These are phyloP conservation scores for Tupaia chinensis DNA, from an alignment of 2,113 vertebrate genomes.

Conservation along the genomic window DNA sequence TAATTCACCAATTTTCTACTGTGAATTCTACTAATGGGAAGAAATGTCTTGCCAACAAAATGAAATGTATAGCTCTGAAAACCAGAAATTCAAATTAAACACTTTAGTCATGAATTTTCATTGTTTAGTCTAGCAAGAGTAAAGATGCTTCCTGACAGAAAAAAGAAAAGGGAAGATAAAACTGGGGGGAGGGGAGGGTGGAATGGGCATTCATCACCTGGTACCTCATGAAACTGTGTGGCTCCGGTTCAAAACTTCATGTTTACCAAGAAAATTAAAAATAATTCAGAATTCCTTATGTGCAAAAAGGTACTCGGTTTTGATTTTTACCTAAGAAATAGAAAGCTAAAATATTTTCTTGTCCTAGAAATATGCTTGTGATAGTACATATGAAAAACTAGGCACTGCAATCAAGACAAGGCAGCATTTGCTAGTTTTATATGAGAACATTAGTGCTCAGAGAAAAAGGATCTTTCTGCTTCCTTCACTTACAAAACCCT, in stretches of 20 bases:
- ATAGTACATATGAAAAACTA: not conserved
- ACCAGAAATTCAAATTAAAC: not conserved
- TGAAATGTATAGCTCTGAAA: not conserved
- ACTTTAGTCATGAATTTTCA: not conserved
- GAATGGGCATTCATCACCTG: not conserved
- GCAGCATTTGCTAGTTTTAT: not conserved
- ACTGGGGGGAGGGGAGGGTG: too few relatives aligned
- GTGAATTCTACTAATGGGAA: not conserved
- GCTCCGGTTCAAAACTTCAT: not conserved
- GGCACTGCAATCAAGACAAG: not conserved
- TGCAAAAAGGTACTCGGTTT: not conserved
- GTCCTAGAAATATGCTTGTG: not conserved
- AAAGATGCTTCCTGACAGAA: not conserved
- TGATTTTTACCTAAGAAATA: constrained; percentile 36
- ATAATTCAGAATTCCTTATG: not conserved
- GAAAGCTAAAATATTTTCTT: not conserved
- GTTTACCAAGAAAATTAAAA: not conserved
- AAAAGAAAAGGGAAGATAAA: not conserved
- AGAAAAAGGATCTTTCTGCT: not conserved
- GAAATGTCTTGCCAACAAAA: constrained; percentile 7
- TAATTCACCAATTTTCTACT: not conserved
- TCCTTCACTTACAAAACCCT: not conserved
- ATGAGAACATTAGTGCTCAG: not conserved
- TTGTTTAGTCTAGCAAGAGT: not conserved
- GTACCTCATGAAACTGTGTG: not conserved